A percentile compares a stretch with the other conserved stretches of the same genome.
Conservation (phyloP, 37 sponge, comb jelly and placozoan genomes). For the Halichondria panicea region DNA sequence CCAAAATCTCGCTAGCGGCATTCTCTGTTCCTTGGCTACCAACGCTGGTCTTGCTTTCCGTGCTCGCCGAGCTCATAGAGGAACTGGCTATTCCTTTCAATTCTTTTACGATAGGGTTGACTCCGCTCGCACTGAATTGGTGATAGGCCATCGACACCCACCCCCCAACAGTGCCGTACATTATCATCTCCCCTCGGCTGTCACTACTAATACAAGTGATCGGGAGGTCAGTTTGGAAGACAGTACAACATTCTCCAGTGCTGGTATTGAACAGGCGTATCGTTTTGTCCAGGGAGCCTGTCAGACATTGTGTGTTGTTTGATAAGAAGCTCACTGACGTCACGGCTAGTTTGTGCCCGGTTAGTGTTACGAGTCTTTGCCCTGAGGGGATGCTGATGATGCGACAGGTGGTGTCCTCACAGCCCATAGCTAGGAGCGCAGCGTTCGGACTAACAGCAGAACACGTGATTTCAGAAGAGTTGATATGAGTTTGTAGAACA, state of each 20-base stretch:
- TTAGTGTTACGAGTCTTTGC: constrained; percentile 1
- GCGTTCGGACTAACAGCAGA: constrained; percentile 17
- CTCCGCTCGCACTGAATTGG: background rate
- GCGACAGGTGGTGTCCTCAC: background rate
- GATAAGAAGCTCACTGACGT: constrained; percentile 13
- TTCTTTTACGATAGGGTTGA: constrained; percentile 1
- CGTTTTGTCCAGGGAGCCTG: constrained; percentile 19
- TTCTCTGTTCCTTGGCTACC: background rate
- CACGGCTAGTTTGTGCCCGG: constrained; percentile 58
- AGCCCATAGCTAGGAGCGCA: constrained; percentile 26
- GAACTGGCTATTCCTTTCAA: background rate
- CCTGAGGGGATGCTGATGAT: constrained; percentile 22
- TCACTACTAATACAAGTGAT: constrained; percentile 10
- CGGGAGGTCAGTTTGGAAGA: constrained; percentile 27
- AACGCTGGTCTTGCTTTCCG: background rate
- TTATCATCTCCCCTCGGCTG: background rate
- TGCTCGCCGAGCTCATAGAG: background rate
- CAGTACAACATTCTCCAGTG: constrained; percentile 14
- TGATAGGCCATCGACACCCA: constrained; percentile 47
- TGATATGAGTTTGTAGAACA: background rate
- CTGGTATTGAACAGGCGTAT: constrained; percentile 24
- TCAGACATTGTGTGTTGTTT: constrained; percentile 18
- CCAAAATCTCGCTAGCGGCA: background rate
- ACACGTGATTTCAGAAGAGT: constrained; percentile 9
- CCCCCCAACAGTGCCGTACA: constrained; percentile 47